Evolutionary conservation across 2,888 invertebrate genomes (phyloP), one percentile per base, ranked within the genome.

Genomic region (Tanaodytes sp.): DNA sequence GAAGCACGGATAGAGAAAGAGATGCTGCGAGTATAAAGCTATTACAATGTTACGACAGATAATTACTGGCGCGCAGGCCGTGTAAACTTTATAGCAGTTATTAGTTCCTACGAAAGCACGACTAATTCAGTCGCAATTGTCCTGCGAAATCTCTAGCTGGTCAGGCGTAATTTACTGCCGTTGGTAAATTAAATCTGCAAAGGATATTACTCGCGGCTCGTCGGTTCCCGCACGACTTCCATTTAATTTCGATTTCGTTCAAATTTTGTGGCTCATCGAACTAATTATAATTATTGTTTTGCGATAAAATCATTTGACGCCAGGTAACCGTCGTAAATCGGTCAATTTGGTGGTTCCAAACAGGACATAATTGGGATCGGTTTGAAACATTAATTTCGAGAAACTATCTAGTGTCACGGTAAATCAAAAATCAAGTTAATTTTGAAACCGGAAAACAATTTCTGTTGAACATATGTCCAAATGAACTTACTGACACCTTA

Each of bases 21-120:
- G 66, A 73, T 51, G 51, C 37, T 55, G 63, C 58, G 57, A 59
- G 63, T 72, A 73, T 74, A 71, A 70, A 74, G 74, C 72, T 70
- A 74, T 73, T 73, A 73, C 57, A 57, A 68, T 57, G 64, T 75
- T 75, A 75, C 66, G 75, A 75, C 71, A 71, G 75, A 75, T 75
- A 75, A 75, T 72, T 72, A 73, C 72, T 57, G 51, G 68, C 65
- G 72, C 72, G 67, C 66, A 45, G 57, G 58, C 71, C 68, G 68
- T 72, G 71, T 72, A 73, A 73, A 72, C 69, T 75, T 75, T 74
- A 73, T 73, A 73, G 73, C 66, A 68, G 66, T 71, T 70, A 69
- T 72, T 71, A 71, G 64, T 71, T 73, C 61, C 64, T 65, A 57
- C 69, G 63, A 62, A 73, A 64, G 73, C 67, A 58, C 69, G 58